Percentiles rank a stretch among this genome's conserved stretches.
These are phyloP conservation scores for Drosophila nebulosa DNA, from an alignment of 1,140 invertebrate species.

Conservation along the genomic window DNA sequence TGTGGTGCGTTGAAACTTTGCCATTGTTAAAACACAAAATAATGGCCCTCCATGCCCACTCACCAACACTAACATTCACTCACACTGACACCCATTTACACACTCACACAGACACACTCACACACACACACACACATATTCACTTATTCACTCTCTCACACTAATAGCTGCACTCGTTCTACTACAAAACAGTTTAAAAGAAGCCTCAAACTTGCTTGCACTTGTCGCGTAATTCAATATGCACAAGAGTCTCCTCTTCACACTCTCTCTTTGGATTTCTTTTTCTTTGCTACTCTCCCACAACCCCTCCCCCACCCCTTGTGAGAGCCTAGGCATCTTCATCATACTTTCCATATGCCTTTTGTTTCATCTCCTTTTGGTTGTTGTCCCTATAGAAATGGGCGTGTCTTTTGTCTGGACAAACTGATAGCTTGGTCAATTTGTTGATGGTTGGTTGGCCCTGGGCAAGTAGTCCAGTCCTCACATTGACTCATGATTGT, in stretches of 20 bases:
- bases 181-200: constrained; percentile 65
- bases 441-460: not conserved
- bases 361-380: constrained; percentile 47
- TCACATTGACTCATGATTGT: constrained; percentile 35
- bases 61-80: constrained; percentile 16
- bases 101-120: constrained; percentile 14
- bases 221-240: constrained; percentile 78
- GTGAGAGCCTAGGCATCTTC: too few species aligned
- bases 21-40: constrained; percentile 77
- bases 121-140: constrained; percentile 14
- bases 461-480: constrained; percentile 18
- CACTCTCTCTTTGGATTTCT: constrained; percentile 18
- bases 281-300: not conserved
- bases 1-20: constrained; percentile 50
- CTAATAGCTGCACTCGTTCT: constrained; percentile 12
- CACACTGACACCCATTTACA: constrained; percentile 17
- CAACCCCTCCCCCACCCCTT: too few species aligned
- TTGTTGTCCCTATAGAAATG: constrained; percentile 1
- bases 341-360: constrained; percentile 25
- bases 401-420: constrained; percentile 9
- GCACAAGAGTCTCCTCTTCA: constrained; percentile 48
- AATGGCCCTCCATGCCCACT: constrained; percentile 61
- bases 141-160: constrained; percentile 7
- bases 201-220: constrained; percentile 73
- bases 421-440: constrained; percentile 30